phyloP scores from a whole-genome alignment of 2,797 vertebrate species.

The Limosa lapponica region DNA sequence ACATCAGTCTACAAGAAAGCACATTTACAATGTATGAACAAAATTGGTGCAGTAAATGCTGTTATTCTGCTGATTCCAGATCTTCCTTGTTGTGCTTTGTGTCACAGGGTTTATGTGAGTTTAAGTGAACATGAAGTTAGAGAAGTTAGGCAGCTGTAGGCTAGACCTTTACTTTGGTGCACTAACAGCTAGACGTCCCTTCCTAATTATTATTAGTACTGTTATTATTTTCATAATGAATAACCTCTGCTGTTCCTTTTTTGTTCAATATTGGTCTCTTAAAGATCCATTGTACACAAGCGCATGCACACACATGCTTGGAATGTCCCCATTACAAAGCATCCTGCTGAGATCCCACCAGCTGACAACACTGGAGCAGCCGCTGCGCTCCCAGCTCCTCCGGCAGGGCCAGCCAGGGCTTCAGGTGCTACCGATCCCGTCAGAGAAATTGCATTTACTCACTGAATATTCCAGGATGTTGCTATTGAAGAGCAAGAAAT shows the following conservation, averaged over 20 bases:
- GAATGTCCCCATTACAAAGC: neutral
- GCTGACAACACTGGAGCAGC: too few relatives aligned
- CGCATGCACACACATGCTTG: accelerated
- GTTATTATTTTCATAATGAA: neutral
- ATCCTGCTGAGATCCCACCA: too few relatives aligned
- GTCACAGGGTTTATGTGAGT: neutral
- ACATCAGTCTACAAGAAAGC: neutral
- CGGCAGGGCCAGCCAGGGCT: too few relatives aligned
- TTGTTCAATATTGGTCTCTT: neutral
- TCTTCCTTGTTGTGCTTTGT: neutral
- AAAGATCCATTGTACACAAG: neutral
- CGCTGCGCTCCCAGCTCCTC: too few relatives aligned
- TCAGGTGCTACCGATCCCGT: too few relatives aligned
- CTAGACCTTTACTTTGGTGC: neutral
- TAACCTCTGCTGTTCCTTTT: neutral
- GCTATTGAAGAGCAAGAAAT: too few relatives aligned
- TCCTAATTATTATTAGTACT: neutral
- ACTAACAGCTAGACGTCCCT: neutral
- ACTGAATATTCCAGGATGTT: too few relatives aligned
- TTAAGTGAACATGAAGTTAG: neutral
- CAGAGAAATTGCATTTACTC: too few relatives aligned
- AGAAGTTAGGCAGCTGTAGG: neutral
- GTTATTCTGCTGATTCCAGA: neutral
- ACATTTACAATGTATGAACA: neutral
- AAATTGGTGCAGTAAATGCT: neutral